These are phyloP conservation scores for Brachystomella parvula DNA, from an alignment of 1,140 invertebrate genomes.

Conservation along the genomic window DNA sequence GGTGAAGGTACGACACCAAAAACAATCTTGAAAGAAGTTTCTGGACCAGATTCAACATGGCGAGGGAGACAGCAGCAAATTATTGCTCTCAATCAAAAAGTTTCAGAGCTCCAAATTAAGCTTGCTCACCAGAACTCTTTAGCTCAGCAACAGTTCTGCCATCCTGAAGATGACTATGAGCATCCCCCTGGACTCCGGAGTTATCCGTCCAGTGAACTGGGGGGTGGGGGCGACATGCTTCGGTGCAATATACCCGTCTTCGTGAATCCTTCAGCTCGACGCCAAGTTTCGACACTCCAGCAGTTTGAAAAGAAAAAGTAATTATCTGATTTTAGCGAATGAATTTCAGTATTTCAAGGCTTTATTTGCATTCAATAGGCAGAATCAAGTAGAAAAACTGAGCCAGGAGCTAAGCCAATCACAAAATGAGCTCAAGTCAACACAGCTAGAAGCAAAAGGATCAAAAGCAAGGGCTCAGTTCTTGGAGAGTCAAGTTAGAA, in stretches of 20 bases:
- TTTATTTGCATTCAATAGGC: conserved; percentile 16
- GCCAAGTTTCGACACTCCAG: conserved; percentile 10
- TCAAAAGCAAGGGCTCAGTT: conserved; percentile 26
- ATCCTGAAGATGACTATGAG: neutral
- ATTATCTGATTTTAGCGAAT: neutral
- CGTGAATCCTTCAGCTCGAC: conserved; percentile 1
- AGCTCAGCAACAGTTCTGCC: neutral
- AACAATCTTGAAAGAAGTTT: conserved; percentile 5
- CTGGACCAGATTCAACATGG: conserved; percentile 12
- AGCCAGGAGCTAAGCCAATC: conserved; percentile 10
- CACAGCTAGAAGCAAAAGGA: conserved; percentile 10
- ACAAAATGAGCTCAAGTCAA: conserved; percentile 21
- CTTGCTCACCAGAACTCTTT: neutral
- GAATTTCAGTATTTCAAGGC: neutral
- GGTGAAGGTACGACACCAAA: conserved; percentile 26
- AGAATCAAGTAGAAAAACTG: conserved; percentile 26
- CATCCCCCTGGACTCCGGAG: neutral
- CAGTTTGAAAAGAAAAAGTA: conserved; percentile 30
- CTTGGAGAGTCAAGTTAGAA: conserved; percentile 25
- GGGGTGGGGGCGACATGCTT: conserved; percentile 1
- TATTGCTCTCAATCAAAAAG: conserved; percentile 22
- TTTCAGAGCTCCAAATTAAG: neutral
- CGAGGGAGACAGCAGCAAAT: conserved; percentile 31
- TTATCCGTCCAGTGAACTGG: neutral
- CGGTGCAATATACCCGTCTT: neutral